Evolutionary conservation across 1,140 invertebrate genomes (phyloP).

Genomic region (Aphelenchoides avenae): DNA sequence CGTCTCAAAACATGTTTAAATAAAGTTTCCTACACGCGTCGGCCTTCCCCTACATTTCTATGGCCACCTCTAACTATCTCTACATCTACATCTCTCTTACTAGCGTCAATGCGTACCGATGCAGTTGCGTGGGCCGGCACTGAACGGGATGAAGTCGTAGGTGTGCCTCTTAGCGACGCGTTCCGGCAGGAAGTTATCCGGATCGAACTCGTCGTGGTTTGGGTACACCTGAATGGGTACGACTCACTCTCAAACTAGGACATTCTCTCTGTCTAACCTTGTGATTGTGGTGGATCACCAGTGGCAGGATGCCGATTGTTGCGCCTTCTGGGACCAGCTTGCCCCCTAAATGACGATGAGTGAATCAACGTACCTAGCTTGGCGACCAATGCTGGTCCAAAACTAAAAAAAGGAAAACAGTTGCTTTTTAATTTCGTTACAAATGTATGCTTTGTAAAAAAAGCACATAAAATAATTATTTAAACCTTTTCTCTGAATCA

Average conservation of each 20-base stretch:
- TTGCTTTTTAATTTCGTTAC: no score
- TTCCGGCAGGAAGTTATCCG: constrained; percentile 9
- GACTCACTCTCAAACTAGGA: background rate
- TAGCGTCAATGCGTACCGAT: no score
- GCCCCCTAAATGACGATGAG: constrained; percentile 2
- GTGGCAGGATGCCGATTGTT: background rate
- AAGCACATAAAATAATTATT: background rate
- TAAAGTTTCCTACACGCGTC: no score
- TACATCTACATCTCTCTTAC: no score
- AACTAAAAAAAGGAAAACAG: background rate
- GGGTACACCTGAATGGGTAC: constrained; percentile 13
- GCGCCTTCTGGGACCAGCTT: background rate
- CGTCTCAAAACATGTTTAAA: background rate
- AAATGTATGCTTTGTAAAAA: no score
- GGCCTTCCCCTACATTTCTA: no score
- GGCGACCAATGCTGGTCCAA: background rate
- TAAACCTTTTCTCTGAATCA: background rate
- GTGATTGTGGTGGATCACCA: constrained; percentile 5
- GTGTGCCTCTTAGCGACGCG: constrained; percentile 10
- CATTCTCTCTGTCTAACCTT: background rate
- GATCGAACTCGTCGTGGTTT: constrained; percentile 21
- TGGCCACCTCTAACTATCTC: no score
- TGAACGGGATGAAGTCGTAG: constrained; percentile 57
- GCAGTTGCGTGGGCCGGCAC: constrained; percentile 60
- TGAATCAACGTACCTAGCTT: background rate